Conservation (phyloP, 2,888 invertebrate species). For the Callimorpha dominula region DNA sequence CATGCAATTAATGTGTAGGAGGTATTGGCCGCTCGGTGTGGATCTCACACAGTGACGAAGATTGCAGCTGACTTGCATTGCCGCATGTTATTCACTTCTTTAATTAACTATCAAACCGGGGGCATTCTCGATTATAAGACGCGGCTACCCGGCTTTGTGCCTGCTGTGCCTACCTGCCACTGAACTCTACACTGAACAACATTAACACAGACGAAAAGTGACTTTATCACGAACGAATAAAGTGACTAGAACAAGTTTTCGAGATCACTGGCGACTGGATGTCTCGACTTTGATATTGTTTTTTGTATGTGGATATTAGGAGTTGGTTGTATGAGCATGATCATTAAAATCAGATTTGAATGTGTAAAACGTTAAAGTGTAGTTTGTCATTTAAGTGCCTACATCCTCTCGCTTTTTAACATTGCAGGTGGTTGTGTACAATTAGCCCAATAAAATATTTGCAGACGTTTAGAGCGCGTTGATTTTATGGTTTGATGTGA, state of each 20-base stretch:
- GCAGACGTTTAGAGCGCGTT: slow-evolving; percentile 30
- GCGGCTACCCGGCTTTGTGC: slow-evolving; percentile 82
- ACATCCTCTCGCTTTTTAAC: slow-evolving; percentile 51
- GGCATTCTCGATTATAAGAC: slow-evolving; percentile 83
- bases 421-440: slow-evolving; percentile 41
- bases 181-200: slow-evolving; percentile 54
- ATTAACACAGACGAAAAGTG: slow-evolving; percentile 54
- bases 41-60: slow-evolving; percentile 64
- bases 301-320: slow-evolving; percentile 69
- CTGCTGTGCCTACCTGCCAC: slow-evolving; percentile 69
- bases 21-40: slow-evolving; percentile 59
- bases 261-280: slow-evolving; percentile 73
- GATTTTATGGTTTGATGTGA: slow-evolving; percentile 36
- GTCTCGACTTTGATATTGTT: slow-evolving; percentile 80
- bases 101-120: slow-evolving; percentile 85
- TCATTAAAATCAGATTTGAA: slow-evolving; percentile 67
- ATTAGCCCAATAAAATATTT: slow-evolving; percentile 46
- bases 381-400: slow-evolving; percentile 56
- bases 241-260: slow-evolving; percentile 36
- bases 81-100: slow-evolving; percentile 82
- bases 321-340: slow-evolving; percentile 63
- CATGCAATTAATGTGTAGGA: slow-evolving; percentile 25
- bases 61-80: slow-evolving; percentile 83
- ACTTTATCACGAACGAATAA: slow-evolving; percentile 60
- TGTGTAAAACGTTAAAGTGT: slow-evolving; percentile 61